Percentiles rank a stretch among this genome's conserved stretches.
Conservation (phyloP, 2,888 invertebrate species). For the Quadriops clusia region DNA sequence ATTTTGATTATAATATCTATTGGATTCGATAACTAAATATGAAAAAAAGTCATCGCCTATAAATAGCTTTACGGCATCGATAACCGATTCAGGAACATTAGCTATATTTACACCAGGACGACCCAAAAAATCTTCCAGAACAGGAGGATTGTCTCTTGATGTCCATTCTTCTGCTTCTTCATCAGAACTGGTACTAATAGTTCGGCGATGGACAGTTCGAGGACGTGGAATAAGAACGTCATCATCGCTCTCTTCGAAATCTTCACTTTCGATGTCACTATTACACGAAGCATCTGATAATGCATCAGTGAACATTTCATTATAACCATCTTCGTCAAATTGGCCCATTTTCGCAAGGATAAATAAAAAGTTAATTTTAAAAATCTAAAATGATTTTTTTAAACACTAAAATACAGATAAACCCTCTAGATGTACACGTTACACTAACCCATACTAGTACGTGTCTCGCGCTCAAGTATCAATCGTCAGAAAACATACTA, state of each 20-base stretch:
- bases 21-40: conserved; percentile 1
- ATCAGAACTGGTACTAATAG: conserved; percentile 1
- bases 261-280: conserved; percentile 1
- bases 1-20: conserved; percentile 1
- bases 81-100: conserved; percentile 1
- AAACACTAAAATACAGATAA: conserved; percentile 1
- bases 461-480: no score
- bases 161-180: conserved; percentile 1
- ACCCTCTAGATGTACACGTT: conserved; percentile 1
- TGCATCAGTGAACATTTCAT: conserved; percentile 1
- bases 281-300: conserved; percentile 1
- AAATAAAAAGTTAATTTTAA: conserved; percentile 2
- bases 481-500: no score
- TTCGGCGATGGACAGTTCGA: conserved; percentile 1
- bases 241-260: conserved; percentile 2
- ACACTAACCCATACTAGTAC: no score
- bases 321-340: conserved; percentile 1
- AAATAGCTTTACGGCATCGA: conserved; percentile 1
- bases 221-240: conserved; percentile 1
- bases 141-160: conserved; percentile 1
- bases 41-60: conserved; percentile 1
- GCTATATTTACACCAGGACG: conserved; percentile 1
- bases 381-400: conserved; percentile 1
- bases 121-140: conserved; percentile 1
- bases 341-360: conserved; percentile 1